Conservation (phyloP, 2,797 vertebrate species). For the Arnoldichthys spilopterus region DNA sequence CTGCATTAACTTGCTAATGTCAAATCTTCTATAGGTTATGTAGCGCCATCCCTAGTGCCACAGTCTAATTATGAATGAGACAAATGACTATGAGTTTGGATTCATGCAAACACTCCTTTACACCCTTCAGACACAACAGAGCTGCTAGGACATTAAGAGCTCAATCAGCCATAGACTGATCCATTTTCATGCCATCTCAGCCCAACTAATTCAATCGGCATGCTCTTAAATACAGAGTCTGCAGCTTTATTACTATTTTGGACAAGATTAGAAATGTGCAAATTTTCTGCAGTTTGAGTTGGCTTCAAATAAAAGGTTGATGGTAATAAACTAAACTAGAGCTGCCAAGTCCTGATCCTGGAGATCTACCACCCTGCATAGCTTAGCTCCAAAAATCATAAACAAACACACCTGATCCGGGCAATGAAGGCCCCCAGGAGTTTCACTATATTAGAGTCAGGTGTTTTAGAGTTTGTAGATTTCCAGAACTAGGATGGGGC, state of each 20-base stretch:
- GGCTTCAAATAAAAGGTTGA: neutral
- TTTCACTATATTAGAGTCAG: too few species aligned
- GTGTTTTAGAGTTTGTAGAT: too few species aligned
- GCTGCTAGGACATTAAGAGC: constrained; percentile 2
- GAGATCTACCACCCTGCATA: too few species aligned
- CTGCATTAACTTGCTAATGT: neutral
- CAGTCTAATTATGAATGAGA: neutral
- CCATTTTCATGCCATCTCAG: constrained; percentile 9
- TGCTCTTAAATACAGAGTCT: constrained; percentile 1
- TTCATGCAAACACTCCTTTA: neutral
- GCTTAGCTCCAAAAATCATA: too few species aligned
- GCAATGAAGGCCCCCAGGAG: too few species aligned
- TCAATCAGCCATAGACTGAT: neutral
- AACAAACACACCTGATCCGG: too few species aligned
- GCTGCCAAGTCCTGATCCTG: too few species aligned
- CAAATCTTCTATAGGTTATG: neutral
- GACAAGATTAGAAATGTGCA: neutral
- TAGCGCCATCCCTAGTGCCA: neutral
- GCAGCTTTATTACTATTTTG: neutral
- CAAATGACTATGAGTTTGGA: neutral
- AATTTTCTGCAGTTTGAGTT: neutral
- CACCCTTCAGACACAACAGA: constrained; percentile 3
- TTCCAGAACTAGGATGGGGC: too few species aligned
- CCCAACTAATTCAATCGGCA: constrained; percentile 5
- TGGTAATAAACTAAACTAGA: too few species aligned